A percentile compares a stretch with the other conserved stretches of the same genome.
Conservation (phyloP, 64 coral and sea anemone species). For the Astreopora myriophthalma region DNA sequence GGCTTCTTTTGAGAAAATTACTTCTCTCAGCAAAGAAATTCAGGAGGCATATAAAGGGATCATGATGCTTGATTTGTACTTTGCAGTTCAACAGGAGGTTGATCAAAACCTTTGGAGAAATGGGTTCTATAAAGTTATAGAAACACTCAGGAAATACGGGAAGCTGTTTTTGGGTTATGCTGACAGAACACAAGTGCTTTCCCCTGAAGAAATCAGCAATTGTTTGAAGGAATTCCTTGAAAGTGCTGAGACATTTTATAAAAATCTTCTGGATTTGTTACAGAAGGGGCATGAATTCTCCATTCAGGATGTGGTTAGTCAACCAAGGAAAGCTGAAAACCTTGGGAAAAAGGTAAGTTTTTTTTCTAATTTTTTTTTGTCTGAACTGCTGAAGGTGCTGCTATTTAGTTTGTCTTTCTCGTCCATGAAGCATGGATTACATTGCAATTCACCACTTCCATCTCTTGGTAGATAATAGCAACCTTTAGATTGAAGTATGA, state of each 20-base stretch:
- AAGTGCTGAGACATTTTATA: conserved; percentile 66
- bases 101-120: conserved; percentile 89
- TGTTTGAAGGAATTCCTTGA: conserved; percentile 68
- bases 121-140: conserved; percentile 97
- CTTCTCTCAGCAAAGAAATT: conserved; percentile 75
- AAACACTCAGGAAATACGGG: conserved; percentile 77
- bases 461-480: too few species aligned
- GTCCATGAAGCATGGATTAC: too few species aligned
- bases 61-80: conserved; percentile 80
- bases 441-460: too few species aligned
- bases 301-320: conserved; percentile 61
- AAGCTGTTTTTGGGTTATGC: conserved; percentile 67
- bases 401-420: too few species aligned
- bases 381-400: not conserved
- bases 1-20: conserved; percentile 55
- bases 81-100: conserved; percentile 76
- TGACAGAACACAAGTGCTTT: conserved; percentile 45
- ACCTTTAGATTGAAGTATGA: too few species aligned
- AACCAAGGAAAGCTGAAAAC: conserved; percentile 76
- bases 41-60: conserved; percentile 88
- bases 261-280: conserved; percentile 62
- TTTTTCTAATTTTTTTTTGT: too few species aligned
- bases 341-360: conserved; percentile 80
- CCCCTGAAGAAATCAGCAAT: conserved; percentile 55
- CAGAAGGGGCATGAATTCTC: conserved; percentile 71